Conservation (phyloP, 2,113 vertebrate species). For the Lasiurus cinereus region DNA sequence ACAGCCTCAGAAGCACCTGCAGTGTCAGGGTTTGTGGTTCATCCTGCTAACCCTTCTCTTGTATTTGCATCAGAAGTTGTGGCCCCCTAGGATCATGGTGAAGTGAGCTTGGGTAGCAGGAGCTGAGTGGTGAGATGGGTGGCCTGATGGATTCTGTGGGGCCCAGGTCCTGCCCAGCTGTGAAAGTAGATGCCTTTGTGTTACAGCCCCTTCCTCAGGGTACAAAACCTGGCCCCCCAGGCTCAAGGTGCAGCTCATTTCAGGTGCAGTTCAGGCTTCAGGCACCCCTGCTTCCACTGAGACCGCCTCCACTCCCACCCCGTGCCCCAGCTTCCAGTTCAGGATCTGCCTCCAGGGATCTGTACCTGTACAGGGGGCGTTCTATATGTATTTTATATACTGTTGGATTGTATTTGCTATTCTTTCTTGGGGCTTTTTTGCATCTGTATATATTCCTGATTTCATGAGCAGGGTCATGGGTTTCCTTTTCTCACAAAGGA, state of each 20-base stretch:
- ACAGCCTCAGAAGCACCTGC: too few species aligned
- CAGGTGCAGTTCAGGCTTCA: too few species aligned
- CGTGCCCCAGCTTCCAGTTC: background rate
- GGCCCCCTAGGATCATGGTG: background rate
- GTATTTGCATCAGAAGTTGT: background rate
- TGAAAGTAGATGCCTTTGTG: accelerated
- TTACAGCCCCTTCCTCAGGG: too few species aligned
- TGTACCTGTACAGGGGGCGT: too few species aligned
- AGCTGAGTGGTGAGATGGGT: background rate
- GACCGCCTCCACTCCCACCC: background rate
- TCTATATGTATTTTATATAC: background rate
- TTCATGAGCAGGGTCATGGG: background rate
- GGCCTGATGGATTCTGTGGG: accelerated
- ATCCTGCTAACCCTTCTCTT: accelerated
- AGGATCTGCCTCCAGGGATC: background rate
- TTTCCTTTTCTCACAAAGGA: background rate
- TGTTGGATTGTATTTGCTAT: background rate
- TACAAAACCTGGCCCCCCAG: background rate
- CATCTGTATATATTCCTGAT: background rate
- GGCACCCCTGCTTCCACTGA: too few species aligned
- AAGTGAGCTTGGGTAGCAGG: too few species aligned
- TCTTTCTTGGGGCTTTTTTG: background rate
- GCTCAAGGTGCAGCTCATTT: background rate
- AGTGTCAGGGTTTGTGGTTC: accelerated
- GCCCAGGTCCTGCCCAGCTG: background rate